Evolutionary conservation across 2,888 invertebrate genomes (phyloP), one percentile per base, ranked within the genome.

Genomic region (Hydroisotoma schaefferi): DNA sequence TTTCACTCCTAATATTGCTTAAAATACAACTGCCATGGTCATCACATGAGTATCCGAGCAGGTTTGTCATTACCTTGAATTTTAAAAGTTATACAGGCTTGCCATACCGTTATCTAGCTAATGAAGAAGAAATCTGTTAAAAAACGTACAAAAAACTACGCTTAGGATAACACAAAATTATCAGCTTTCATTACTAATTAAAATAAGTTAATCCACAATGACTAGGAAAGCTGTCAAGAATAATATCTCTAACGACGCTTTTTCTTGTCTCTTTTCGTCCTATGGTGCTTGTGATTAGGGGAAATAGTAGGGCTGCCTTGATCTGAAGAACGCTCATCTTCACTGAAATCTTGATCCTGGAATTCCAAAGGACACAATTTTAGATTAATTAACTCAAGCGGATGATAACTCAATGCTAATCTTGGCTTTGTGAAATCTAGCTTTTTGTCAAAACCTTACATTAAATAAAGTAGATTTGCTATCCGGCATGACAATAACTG

Each of bases 401-500:
- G 33, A 33, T 6, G 15, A 33, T 33, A 33, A 33, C 33, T 33
- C 33, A 47, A 47, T 10, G n/a, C n/a, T 15, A 43, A 33, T 12
- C 37, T 12, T 12, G 12, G 10, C 25, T 4, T 22, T 4, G 25
- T 22, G 15, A 47, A 23, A 4, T 22, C 22, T 22, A 47, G 22
- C 23, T 47, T 47, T 6, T 43, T 48, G 15, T 33, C 5, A 4
- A 20, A 43, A 51, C 28, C 63, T 58, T 62, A 67, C 67, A 43
- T 59, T 57, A 26, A 58, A 61, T 28, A 56, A 61, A 18, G 59
- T 55, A 23, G 62, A 53, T 46, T 64, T 63, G 40, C 57, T 82
- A 69, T 86, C 84, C n/a, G 86, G 85, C 62, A 88, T 81, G 61
- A 89, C 83, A 49, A 92, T 85, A 69, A 91, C 90, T 22, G 91